These are phyloP conservation scores for Zygothrica quintamaculata DNA, from an alignment of 2,888 invertebrate genomes.

Conservation along the genomic window DNA sequence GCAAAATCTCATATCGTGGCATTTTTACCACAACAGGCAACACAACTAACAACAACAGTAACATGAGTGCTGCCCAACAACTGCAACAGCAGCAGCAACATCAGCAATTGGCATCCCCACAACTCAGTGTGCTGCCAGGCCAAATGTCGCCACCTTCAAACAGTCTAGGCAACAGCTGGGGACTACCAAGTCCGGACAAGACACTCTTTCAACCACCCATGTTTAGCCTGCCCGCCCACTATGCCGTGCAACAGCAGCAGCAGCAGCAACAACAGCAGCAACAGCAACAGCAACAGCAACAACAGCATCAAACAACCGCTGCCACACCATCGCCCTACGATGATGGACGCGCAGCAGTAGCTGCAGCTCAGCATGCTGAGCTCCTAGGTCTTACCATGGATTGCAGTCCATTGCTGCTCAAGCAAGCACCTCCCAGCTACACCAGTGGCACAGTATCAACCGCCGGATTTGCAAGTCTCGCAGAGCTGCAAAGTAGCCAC, in stretches of 20 bases:
- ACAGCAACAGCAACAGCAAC: conserved; percentile 79
- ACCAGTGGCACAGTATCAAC: conserved; percentile 85
- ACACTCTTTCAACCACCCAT: conserved; percentile 88
- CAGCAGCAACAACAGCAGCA: conserved; percentile 82
- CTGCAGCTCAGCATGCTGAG: conserved; percentile 85
- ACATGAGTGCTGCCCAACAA: conserved; percentile 68
- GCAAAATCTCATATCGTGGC: conserved; percentile 88
- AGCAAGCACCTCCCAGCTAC: conserved; percentile 88
- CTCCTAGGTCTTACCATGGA: conserved; percentile 87
- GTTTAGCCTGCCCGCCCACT: conserved; percentile 87
- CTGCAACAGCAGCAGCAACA: conserved; percentile 73
- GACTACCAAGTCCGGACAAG: conserved; percentile 89
- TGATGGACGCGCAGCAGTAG: conserved; percentile 80
- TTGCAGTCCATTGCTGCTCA: conserved; percentile 86
- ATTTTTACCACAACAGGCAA: conserved; percentile 89
- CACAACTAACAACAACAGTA: conserved; percentile 84
- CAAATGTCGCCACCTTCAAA: conserved; percentile 86
- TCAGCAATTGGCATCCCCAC: conserved; percentile 83
- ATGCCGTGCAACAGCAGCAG: conserved; percentile 77
- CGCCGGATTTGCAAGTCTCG: conserved; percentile 86
- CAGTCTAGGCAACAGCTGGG: conserved; percentile 89
- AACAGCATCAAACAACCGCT: conserved; percentile 82
- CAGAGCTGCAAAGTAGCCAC: conserved; percentile 86
- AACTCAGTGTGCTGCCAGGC: conserved; percentile 82
- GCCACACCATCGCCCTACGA: conserved; percentile 83